Percentiles rank a stretch among this genome's conserved stretches.
Conservation (phyloP, 2,113 vertebrate genomes). For the Podarcis cretensis region DNA sequence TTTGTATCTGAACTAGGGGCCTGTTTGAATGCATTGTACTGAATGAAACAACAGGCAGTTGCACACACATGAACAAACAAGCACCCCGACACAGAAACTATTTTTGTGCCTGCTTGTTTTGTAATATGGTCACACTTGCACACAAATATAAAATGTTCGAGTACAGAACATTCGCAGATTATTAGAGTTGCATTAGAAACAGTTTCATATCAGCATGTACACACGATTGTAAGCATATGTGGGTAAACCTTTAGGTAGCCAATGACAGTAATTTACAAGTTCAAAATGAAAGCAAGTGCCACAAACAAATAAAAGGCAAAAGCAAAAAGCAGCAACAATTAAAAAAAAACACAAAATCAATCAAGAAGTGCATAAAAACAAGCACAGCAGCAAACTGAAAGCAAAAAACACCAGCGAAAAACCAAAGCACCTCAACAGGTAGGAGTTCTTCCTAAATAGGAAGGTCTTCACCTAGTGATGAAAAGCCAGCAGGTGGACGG, state of each 20-base stretch:
- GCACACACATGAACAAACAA: not conserved
- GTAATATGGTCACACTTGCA: not conserved
- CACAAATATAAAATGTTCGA: not conserved
- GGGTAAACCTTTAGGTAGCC: not conserved
- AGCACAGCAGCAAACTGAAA: not conserved
- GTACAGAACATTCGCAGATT: not conserved
- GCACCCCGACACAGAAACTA: not conserved
- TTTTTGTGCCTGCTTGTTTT: not conserved
- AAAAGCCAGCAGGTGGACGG: not conserved
- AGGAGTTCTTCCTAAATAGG: not conserved
- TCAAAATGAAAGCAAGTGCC: not conserved
- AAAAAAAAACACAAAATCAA: not conserved
- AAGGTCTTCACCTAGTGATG: not conserved
- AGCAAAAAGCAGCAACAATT: not conserved
- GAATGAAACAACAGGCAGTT: not conserved
- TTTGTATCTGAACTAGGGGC: constrained; percentile 16
- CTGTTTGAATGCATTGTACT: rapidly evolving
- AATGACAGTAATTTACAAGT: not conserved
- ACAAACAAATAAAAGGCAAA: not conserved
- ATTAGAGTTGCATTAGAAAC: not conserved
- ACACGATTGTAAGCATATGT: rapidly evolving
- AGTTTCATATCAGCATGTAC: not conserved
- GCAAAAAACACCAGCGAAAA: not conserved
- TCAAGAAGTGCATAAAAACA: not conserved
- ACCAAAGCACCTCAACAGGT: not conserved